Conservation (phyloP, 2,113 vertebrate species). For the Macroglossus sobrinus region DNA sequence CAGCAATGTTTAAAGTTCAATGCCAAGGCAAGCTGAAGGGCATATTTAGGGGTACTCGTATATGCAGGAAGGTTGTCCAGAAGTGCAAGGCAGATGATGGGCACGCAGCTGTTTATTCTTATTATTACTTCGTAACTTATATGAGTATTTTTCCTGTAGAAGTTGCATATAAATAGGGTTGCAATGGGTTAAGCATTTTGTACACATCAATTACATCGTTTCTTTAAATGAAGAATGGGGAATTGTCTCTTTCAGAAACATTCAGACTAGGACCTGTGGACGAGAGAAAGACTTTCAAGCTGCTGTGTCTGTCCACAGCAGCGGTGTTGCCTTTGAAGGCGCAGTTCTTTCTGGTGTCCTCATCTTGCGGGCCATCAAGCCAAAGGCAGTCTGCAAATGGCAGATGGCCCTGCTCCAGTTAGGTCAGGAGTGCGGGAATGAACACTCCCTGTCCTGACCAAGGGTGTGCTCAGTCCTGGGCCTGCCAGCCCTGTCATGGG, state of each 20-base stretch:
- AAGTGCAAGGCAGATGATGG: not conserved
- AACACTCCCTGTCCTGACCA: not conserved
- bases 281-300: not conserved
- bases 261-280: not conserved
- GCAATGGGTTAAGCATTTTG: not conserved
- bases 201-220: not conserved
- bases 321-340: not conserved
- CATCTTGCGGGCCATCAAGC: not conserved
- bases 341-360: not conserved
- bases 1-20: not conserved
- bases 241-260: not conserved
- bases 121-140: not conserved
- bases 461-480: not conserved
- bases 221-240: constrained; percentile 28
- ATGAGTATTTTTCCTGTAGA: constrained; percentile 11
- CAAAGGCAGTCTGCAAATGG: not conserved
- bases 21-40: not conserved
- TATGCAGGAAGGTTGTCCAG: not conserved
- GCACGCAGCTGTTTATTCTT: not conserved
- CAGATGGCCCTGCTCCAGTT: not conserved
- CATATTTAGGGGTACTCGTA: not conserved
- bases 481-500: not conserved
- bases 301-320: not conserved
- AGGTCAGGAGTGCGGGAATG: constrained; percentile 2
- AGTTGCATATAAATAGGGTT: not conserved